phyloP scores from a whole-genome alignment of 2,888 invertebrate genomes.

The Stenodema calcarata region DNA sequence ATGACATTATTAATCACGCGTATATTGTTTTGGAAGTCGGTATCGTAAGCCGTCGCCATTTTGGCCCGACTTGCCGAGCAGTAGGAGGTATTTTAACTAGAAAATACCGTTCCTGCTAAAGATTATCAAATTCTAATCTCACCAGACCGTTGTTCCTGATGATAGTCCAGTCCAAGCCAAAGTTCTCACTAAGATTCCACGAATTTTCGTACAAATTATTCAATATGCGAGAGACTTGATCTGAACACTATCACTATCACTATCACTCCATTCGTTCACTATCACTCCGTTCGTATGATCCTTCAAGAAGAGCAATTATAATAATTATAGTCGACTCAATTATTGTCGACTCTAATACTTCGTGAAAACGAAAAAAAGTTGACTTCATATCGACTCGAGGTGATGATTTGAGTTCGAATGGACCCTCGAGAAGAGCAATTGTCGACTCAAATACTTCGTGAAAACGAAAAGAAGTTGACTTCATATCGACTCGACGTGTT shows the following conservation, averaged over 20 bases:
- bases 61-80: neutral
- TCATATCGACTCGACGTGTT: too few relatives aligned
- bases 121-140: neutral
- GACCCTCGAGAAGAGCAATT: too few relatives aligned
- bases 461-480: too few relatives aligned
- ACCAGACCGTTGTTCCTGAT: neutral
- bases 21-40: neutral
- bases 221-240: neutral
- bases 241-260: constrained; percentile 3
- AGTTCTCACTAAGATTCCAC: neutral
- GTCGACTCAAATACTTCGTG: too few relatives aligned
- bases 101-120: neutral
- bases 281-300: too few relatives aligned
- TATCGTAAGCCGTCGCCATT: neutral
- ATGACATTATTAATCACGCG: neutral
- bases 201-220: neutral
- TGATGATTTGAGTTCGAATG: too few relatives aligned
- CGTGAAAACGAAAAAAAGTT: too few relatives aligned
- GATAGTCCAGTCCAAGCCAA: neutral
- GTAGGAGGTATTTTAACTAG: neutral
- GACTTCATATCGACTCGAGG: too few relatives aligned
- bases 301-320: too few relatives aligned
- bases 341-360: too few relatives aligned
- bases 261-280: too few relatives aligned
- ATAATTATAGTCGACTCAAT: too few relatives aligned